Evolutionary conservation across 2,113 vertebrate species (phyloP).

Genomic region (Clinocottus analis): DNA sequence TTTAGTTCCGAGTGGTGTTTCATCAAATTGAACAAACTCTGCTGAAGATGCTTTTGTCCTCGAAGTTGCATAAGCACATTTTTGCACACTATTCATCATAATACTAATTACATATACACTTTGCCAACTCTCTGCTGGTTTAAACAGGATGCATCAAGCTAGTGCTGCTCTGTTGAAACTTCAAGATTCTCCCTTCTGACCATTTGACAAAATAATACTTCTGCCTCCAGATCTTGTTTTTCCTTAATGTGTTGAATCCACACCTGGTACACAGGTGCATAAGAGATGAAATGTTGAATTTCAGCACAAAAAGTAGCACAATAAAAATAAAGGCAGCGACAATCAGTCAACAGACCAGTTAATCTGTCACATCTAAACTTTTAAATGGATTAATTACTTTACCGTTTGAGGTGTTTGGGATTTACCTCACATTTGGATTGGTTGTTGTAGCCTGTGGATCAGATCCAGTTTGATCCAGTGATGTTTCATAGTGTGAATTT

Average conservation of each 20-base stretch:
- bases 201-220: conserved; percentile 8
- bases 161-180: background rate
- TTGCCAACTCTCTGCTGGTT: background rate
- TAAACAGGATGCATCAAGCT: background rate
- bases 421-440: background rate
- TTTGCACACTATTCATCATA: background rate
- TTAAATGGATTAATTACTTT: background rate
- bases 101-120: conserved; percentile 20
- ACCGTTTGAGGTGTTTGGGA: background rate
- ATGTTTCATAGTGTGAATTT: background rate
- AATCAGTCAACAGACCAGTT: background rate
- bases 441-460: background rate
- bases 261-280: background rate
- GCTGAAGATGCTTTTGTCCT: conserved; percentile 14
- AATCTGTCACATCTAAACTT: conserved; percentile 2
- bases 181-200: background rate
- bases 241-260: background rate
- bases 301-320: background rate
- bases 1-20: background rate
- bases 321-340: background rate
- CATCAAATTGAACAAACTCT: conserved; percentile 4
- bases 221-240: background rate
- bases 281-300: background rate
- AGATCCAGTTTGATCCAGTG: too few species aligned
- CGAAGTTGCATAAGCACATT: conserved; percentile 5